Percentiles rank a stretch among this genome's conserved stretches.
These are phyloP conservation scores for Gari tellinella DNA, from an alignment of 2,888 invertebrate genomes.

Conservation along the genomic window DNA sequence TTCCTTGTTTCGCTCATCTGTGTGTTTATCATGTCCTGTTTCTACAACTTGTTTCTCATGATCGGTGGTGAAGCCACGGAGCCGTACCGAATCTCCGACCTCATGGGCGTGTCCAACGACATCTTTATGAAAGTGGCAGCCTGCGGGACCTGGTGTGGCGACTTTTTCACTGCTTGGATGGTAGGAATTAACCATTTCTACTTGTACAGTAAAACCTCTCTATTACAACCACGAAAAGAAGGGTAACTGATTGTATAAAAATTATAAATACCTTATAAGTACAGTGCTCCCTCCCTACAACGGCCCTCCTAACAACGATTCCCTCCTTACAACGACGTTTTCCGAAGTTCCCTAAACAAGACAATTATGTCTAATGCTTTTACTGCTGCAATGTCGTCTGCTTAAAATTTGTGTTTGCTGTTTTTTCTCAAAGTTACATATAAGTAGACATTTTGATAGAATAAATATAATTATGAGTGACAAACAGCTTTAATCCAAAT, in stretches of 20 bases:
- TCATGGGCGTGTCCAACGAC: constrained; percentile 85
- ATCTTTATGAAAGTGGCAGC: constrained; percentile 86
- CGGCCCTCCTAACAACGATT: not conserved
- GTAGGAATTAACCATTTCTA: constrained; percentile 63
- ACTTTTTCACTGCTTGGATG: constrained; percentile 86
- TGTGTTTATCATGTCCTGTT: constrained; percentile 85
- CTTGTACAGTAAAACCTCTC: not conserved
- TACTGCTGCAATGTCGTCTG: too few species aligned
- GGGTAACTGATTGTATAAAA: too few species aligned
- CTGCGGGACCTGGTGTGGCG: constrained; percentile 86
- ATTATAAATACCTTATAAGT: too few species aligned
- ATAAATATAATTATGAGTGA: too few species aligned
- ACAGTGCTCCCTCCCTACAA: too few species aligned
- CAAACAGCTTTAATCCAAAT: too few species aligned
- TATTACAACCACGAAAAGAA: not conserved
- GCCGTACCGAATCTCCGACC: constrained; percentile 84
- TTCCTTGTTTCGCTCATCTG: constrained; percentile 85
- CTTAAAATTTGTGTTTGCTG: too few species aligned
- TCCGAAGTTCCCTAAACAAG: too few species aligned
- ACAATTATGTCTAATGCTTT: too few species aligned
- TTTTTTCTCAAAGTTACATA: too few species aligned
- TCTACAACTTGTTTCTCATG: constrained; percentile 85
- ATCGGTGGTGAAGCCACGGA: constrained; percentile 81
- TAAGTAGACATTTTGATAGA: too few species aligned
- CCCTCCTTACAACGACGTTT: too few species aligned